Evolutionary conservation across 1,140 invertebrate species (phyloP).

Genomic region (Camponotus floridanus): DNA sequence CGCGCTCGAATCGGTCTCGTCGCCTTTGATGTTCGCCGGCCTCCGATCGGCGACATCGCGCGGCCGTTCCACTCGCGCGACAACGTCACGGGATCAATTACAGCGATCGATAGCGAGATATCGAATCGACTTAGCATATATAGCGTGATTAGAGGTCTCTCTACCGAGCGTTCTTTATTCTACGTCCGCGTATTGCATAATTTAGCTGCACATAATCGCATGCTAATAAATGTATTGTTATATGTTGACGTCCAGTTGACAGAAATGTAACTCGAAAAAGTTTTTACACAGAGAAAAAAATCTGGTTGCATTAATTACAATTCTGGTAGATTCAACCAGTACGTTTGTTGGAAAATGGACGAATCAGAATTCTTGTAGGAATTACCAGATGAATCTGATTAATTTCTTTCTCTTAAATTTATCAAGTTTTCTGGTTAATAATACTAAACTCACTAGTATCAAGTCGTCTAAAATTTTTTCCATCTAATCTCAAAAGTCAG

Average conservation of each 20-base stretch:
- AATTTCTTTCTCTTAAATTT: no score
- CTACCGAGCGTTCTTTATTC: conserved; percentile 35
- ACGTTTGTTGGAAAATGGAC: no score
- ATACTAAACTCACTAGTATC: no score
- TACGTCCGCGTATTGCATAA: conserved; percentile 57
- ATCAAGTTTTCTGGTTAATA: no score
- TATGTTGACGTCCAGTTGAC: not conserved
- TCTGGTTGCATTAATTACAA: no score
- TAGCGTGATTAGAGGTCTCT: conserved; percentile 28
- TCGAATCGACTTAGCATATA: conserved; percentile 45
- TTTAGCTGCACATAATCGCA: conserved; percentile 1
- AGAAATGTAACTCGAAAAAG: not conserved
- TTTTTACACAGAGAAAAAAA: no score
- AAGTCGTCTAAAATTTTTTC: no score
- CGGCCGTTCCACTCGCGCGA: conserved; percentile 64
- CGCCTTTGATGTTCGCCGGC: conserved; percentile 71
- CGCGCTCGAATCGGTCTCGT: conserved; percentile 70
- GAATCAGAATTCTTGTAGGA: no score
- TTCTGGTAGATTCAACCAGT: no score
- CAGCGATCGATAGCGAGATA: conserved; percentile 13
- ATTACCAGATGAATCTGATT: no score
- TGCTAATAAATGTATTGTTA: not conserved
- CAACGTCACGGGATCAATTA: conserved; percentile 20
- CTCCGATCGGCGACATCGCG: conserved; percentile 66
- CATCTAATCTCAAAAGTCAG: no score